A percentile compares a stretch with the other conserved stretches of the same genome.
phyloP scores from a whole-genome alignment of 2,888 invertebrate genomes.

The Vanessa cardui region DNA sequence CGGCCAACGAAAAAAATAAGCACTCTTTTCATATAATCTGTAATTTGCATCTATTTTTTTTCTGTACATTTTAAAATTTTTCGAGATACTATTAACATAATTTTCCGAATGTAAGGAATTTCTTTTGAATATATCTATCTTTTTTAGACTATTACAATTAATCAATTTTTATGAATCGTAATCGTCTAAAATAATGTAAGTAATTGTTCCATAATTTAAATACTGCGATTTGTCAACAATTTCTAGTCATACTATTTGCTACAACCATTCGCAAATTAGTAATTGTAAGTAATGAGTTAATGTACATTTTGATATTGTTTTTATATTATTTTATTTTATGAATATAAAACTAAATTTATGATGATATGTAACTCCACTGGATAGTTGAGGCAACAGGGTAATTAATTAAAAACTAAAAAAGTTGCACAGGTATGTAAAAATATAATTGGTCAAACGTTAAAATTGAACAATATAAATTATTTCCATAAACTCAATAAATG shows the following conservation, averaged over 20 bases:
- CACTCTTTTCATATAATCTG: no score
- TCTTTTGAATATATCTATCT: no score
- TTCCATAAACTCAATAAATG: neutral
- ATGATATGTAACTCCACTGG: conserved; percentile 7
- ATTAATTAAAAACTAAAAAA: conserved; percentile 18
- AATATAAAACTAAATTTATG: conserved; percentile 6
- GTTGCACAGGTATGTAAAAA: conserved; percentile 20
- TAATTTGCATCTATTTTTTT: no score
- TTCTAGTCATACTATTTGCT: conserved; percentile 74
- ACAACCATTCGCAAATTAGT: conserved; percentile 55
- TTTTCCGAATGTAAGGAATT: no score
- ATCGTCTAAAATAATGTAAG: neutral
- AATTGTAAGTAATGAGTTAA: conserved; percentile 38
- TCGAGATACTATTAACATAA: no score
- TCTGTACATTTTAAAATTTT: no score
- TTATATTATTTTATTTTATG: conserved; percentile 17
- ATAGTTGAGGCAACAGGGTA: conserved; percentile 42
- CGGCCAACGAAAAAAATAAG: no score
- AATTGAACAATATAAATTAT: neutral
- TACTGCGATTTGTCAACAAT: conserved; percentile 44
- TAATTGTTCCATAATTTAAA: conserved; percentile 7
- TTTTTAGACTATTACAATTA: no score
- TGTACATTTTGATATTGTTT: conserved; percentile 38
- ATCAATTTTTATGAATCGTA: neutral
- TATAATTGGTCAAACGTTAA: conserved; percentile 4